phyloP scores from a whole-genome alignment of 2,888 invertebrate genomes.

The Apamea anceps region DNA sequence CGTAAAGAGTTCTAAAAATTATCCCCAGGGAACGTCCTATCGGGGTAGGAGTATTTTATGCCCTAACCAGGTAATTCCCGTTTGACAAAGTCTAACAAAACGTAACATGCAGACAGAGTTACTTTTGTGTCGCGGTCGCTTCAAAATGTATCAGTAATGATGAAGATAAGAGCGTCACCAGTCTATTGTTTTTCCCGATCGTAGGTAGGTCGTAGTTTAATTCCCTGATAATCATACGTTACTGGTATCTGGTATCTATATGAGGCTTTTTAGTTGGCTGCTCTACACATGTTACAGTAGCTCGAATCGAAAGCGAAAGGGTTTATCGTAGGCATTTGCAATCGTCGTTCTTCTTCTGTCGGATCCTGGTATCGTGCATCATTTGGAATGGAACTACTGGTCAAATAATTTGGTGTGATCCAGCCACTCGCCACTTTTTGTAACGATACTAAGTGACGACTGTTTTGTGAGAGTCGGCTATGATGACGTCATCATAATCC shows the following conservation, averaged over 20 bases:
- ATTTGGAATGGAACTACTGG: constrained; percentile 20
- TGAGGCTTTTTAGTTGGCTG: not conserved
- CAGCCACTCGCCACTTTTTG: constrained; percentile 26
- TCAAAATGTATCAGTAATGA: not conserved
- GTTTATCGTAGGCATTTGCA: not conserved
- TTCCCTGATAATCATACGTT: not conserved
- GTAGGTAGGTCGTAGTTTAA: too few species aligned
- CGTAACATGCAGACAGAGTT: not conserved
- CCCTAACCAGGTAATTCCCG: not conserved
- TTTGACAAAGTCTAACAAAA: not conserved
- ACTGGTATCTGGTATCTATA: too few species aligned
- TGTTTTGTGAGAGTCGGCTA: constrained; percentile 29
- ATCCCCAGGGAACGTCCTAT: not conserved
- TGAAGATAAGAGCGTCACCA: not conserved
- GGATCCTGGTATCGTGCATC: not conserved
- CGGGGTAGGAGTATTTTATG: not conserved
- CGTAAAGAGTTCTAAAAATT: not conserved
- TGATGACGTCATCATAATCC: constrained; percentile 12
- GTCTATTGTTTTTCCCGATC: too few species aligned
- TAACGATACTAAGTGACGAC: constrained; percentile 31
- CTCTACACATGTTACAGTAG: not conserved
- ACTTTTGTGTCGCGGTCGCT: not conserved
- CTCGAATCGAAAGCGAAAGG: too few species aligned
- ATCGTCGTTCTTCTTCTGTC: not conserved
- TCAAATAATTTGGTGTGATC: not conserved